Base-by-base conservation (phyloP, 1,140 invertebrate genomes). In the Anthonomus grandis region DNA sequence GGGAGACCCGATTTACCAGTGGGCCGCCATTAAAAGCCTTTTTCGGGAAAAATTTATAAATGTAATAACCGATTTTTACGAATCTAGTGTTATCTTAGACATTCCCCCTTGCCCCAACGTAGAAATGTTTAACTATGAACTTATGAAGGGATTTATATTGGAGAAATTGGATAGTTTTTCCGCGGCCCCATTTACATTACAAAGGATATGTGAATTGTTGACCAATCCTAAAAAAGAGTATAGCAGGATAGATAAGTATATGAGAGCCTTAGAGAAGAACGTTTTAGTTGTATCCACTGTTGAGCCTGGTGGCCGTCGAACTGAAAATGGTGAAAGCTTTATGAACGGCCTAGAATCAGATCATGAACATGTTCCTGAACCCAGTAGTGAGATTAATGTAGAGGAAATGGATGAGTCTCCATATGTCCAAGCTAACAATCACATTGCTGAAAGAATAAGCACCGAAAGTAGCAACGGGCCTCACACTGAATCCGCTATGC, bases 101-200 rank as follows among this genome's bases (percentile, higher is more conserved):
- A 81, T 93, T 22, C 83, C 89, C 12, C 82, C 85, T 12, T 90
- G 86, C 66, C 91, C 91, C 0, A 96, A 96, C 72, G 90, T 95
- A 19, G 91, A 95, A 66, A 82, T 88, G 10, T 95, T 95, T 62
- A 91, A 92, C 68, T 95, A 90, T 73, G 91, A 94, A 64, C 85
- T 82, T 3, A 90, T 95, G 86, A 92, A 91, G 69, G 85, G 83
- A 44, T 86, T 86, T 64, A 81, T 96, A 13, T 73, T 96, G 19
- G 88, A 94, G 66, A 82, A 88, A 22, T 73, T 96, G 0, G 92
- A 96, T 63, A 84, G 83, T 1, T 90, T 89, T 74, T 83, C 82
- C 24, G 91, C 92, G 48, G 93, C 94, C 2, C 96, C 95, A 0
- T 98, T 98, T 68, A 98, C 96, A 9, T 88, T 98, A 45, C 95